phyloP scores from a whole-genome alignment of 2,797 vertebrate species.

The Tenualosa thibaudeaui region DNA sequence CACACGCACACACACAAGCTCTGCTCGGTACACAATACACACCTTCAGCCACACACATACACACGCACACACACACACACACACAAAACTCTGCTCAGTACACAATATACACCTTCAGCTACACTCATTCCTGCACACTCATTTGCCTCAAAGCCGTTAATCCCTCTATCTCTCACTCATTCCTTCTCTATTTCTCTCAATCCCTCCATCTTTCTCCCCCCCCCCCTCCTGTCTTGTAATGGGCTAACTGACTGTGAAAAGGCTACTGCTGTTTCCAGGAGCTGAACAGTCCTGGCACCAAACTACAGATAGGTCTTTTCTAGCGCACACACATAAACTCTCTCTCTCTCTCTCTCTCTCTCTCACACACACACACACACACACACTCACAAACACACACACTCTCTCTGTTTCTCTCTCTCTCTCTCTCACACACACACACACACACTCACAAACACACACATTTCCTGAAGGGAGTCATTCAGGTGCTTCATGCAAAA shows the following conservation, averaged over 20 bases:
- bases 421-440: not conserved
- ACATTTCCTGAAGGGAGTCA: no score
- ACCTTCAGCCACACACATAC: no score
- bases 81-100: not conserved
- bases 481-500: no score
- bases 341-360: not conserved
- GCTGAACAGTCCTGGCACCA: no score
- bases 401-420: not conserved
- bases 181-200: conserved; percentile 28
- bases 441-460: conserved; percentile 2
- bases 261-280: no score
- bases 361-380: not conserved
- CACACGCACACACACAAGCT: not conserved
- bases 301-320: not conserved
- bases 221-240: not conserved
- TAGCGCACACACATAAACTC: not conserved
- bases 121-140: not conserved
- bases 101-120: not conserved
- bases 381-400: conserved; percentile 1
- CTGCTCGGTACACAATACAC: not conserved
- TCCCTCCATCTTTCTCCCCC: not conserved
- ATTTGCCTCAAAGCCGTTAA: not conserved
- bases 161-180: conserved; percentile 33
- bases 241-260: conserved; percentile 21
- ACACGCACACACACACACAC: not conserved